Percentiles rank a stretch among this genome's conserved stretches.
phyloP scores from a whole-genome alignment of 1,140 invertebrate genomes.

The Andricus grossulariae region DNA sequence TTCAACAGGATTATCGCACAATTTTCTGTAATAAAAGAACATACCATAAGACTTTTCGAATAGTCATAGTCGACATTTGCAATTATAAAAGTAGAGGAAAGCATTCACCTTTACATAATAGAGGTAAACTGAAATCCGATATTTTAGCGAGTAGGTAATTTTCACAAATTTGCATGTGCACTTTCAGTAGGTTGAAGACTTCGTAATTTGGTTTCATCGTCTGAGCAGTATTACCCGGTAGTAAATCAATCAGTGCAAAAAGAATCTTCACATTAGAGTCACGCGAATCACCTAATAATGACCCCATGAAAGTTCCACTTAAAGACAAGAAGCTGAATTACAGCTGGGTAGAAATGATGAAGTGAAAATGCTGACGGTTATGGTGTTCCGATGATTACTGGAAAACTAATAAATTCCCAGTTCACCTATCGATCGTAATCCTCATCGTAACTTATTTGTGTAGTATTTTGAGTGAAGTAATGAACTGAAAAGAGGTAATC shows the following conservation, averaged over 20 bases:
- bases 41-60: no score
- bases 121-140: background rate
- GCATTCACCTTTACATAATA: background rate
- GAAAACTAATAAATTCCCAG: slow-evolving; percentile 2
- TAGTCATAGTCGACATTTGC: no score
- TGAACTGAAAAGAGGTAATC: slow-evolving; percentile 26
- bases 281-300: slow-evolving; percentile 26
- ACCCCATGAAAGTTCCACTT: slow-evolving; percentile 12
- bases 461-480: slow-evolving; percentile 4
- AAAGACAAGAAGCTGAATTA: background rate
- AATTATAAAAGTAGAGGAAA: background rate
- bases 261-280: background rate
- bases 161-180: slow-evolving; percentile 7
- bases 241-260: slow-evolving; percentile 25
- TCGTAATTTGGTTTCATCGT: background rate
- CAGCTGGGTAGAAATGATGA: background rate
- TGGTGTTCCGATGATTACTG: slow-evolving; percentile 12
- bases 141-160: background rate
- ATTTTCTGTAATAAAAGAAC: no score
- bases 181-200: background rate
- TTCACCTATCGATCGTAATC: background rate
- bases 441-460: background rate
- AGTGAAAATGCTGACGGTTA: slow-evolving; percentile 23
- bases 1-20: no score
- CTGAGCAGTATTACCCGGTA: background rate